phyloP scores from a whole-genome alignment of 1,140 invertebrate species.

The Tetraneura akinire region DNA sequence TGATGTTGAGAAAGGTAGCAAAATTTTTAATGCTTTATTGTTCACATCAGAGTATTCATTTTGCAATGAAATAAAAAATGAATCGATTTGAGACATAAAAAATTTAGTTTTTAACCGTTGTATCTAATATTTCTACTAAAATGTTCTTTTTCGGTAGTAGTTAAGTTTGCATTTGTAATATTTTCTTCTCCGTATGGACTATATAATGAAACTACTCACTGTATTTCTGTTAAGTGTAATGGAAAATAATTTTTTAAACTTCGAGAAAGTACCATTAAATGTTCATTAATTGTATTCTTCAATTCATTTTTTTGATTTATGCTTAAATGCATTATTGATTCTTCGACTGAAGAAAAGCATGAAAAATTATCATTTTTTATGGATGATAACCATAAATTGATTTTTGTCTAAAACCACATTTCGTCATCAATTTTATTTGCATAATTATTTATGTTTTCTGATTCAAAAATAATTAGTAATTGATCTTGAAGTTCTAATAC shows the following conservation, averaged over 20 bases:
- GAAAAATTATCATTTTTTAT: slow-evolving; percentile 7
- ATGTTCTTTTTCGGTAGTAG: no score
- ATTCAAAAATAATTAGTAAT: background rate
- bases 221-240: no score
- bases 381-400: slow-evolving; percentile 8
- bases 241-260: no score
- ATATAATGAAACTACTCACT: no score
- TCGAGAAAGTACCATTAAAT: no score
- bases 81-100: background rate
- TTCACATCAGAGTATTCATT: background rate
- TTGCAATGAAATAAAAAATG: slow-evolving; percentile 5
- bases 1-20: no score
- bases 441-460: background rate
- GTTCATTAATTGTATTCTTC: background rate
- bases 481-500: background rate
- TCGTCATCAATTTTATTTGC: background rate
- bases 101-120: slow-evolving; percentile 4
- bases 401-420: background rate
- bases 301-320: no score
- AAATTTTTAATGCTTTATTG: background rate
- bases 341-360: slow-evolving; percentile 8
- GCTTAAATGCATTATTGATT: no score
- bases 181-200: no score
- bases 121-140: background rate
- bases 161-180: no score